Evolutionary conservation across 2,888 invertebrate genomes (phyloP), one percentile per base, ranked within the genome.

Genomic region (Priocnemis perturbator): DNA sequence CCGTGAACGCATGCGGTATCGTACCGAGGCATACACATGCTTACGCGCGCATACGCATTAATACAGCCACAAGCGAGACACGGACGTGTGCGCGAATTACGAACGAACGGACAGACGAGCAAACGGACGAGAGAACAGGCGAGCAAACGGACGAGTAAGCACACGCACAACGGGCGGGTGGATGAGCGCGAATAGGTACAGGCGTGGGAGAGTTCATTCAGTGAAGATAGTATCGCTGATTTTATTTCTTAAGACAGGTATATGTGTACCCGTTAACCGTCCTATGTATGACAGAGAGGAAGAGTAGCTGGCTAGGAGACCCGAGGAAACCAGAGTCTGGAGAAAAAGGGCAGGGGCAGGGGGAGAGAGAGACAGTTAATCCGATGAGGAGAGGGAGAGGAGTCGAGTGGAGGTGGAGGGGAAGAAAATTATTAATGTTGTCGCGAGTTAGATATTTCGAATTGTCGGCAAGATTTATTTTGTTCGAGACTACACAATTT

Each of bases 121-220:
- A 0, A 37, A 37, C 17, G 2, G 17, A 30, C 23, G 26, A 5
- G 9, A 56, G 14, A 23, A 26, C 14, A 26, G 26, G 17, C 30
- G 4, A 45, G 15, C 17, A 47, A 3, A 21, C 14, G 60, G 47
- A 60, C 23, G 48, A 60, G 23, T 15, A n/a, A 5, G 14, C 20
- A n/a, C 19, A 30, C 14, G 60, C 15, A 61, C 17, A 61, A 50
- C 71, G 73, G 71, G 67, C 72, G 67, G 74, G 67, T 75, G 79
- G 81, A 84, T 73, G 82, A 79, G 76, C 77, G 79, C 78, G 81
- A 83, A 84, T 83, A 84, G 84, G 83, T 84, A 87, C 86, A 88
- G 88, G 88, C 88, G 88, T 88, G 88, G 88, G 88, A 88, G 88
- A 88, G 88, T 88, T 88, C 88, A 87, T 88, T 88, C 84, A 87